Evolutionary conservation across 1,140 invertebrate species (phyloP).

Genomic region (Aphidius gifuensis): DNA sequence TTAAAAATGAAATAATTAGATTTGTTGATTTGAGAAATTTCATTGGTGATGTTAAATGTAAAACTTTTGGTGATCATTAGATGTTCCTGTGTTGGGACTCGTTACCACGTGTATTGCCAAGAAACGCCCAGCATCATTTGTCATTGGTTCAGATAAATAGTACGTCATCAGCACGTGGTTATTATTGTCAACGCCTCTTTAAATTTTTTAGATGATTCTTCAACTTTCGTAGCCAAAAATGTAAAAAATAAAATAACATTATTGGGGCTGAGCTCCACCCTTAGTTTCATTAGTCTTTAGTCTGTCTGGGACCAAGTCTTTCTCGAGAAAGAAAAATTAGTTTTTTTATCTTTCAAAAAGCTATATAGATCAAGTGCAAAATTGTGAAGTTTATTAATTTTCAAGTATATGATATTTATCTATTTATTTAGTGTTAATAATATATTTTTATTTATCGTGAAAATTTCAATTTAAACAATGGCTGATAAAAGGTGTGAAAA

Average conservation of each 20-base stretch:
- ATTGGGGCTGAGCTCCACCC: conserved; percentile 29
- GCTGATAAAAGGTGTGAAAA: not conserved
- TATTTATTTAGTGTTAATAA: not conserved
- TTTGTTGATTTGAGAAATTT: too few relatives aligned
- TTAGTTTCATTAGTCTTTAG: conserved; percentile 7
- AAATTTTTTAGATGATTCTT: conserved; percentile 30
- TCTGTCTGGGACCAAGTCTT: too few relatives aligned
- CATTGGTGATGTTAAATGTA: too few relatives aligned
- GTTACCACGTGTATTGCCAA: conserved; percentile 37
- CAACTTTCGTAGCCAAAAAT: conserved; percentile 23
- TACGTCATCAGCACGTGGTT: conserved; percentile 26
- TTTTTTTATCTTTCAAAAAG: too few relatives aligned
- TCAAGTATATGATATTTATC: too few relatives aligned
- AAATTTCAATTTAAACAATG: not conserved
- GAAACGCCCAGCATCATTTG: conserved; percentile 39
- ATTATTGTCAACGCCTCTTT: conserved; percentile 33
- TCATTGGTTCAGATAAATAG: conserved; percentile 27
- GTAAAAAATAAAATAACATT: conserved; percentile 35
- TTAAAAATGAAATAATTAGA: too few relatives aligned
- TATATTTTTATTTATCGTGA: not conserved
- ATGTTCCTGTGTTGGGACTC: too few relatives aligned
- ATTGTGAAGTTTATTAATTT: too few relatives aligned
- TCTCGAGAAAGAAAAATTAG: too few relatives aligned
- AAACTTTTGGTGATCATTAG: too few relatives aligned
- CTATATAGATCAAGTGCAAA: too few relatives aligned